Base-by-base conservation (phyloP, 53 echinoderm and acorn worm species). In the Crossaster papposus region DNA sequence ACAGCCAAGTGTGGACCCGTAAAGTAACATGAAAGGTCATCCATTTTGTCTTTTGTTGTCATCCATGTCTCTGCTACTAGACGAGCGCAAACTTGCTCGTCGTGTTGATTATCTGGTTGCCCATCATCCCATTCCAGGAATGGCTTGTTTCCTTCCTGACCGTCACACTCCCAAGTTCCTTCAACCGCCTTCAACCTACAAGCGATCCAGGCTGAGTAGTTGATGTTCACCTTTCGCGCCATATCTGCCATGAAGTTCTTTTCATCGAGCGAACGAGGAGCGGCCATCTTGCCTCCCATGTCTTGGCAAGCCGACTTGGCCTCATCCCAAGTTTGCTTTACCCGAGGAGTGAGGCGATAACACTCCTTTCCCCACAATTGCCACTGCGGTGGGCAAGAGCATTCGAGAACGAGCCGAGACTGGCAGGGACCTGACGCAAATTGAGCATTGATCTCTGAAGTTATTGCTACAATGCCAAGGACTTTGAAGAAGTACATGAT, bases 201-300 rank as follows among this genome's bases (percentile, higher is more conserved):
- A 30, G 70, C 70, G 6, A 70, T 70, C 70, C 70, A 70, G 70
- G 22, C 30, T 3, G 2, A 23, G 70, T 11, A 70, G 10, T 70
- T 26, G 70, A 4, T 30, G 70, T 70, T 29, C 28, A 10, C 28
- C n/a, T 70, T 10, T 30, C 26, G 26, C 1, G 28, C 28, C 26
- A 70, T 18, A 30, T 30, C 22, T 6, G 26, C 3, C 28, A 70
- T 70, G 24, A 23, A 44, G 9, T 44, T 44, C 44, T 7, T 44
- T 44, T 44, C 44, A 5, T 44, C 44, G 44, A 44, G 44, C 24
- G 70, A 70, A 6, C 28, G 70, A 30, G 70, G 28, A 10, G 28
- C 70, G 28, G 70, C 70, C 70, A 70, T 70, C 30, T 70, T 70
- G 26, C 70, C 70, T 1, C 70, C 70, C n/a, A 70, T 26, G 70